Base-by-base conservation (phyloP, 1,140 invertebrate genomes). In the Pogonomyrmex barbatus region DNA sequence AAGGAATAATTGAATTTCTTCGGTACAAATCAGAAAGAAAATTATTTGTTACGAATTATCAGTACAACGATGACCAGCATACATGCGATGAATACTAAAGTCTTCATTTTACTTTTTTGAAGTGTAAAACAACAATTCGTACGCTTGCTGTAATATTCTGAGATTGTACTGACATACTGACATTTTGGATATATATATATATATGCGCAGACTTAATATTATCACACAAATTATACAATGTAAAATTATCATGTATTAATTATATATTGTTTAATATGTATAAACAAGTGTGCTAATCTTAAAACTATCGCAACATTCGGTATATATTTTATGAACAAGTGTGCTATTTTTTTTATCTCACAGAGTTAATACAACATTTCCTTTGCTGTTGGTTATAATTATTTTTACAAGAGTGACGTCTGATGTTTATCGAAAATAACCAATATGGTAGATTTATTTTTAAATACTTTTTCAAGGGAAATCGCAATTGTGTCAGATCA, bases 321-420 rank as follows among this genome's bases (percentile, higher is more conserved):
- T 42, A 24, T 17, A 36, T 6, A 67, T 45, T 67, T 67, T 10
- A 39, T 45, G 12, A 67, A 45, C 63, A 67, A 67, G 63, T 67
- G 63, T 24, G n/a, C 39, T 45, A 5, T 2, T 10, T 24, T 67
- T 45, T 12, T 45, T 39, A 65, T 42, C 45, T 45, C 1, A 3
- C 24, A 45, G 24, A 67, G 63, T 12, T 9, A 10, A 42, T 42
- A 8, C 36, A 65, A 39, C 14, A 42, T n/a, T 42, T 65, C 2
- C n/a, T 5, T n/a, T 2, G 6, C 8, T 45, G 10, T 65, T 65
- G 10, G 4, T 65, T 65, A 12, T 42, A 42, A 42, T 42, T 24
- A 36, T 39, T 71, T 71, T 54, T 56, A 58, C 10, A 3, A 56
- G 47, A 71, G 0, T 12, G 6, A 67, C 54, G 6, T 73, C 2